Evolutionary conservation across 2,797 vertebrate genomes (phyloP).

Genomic region (Typhlichthys eigenmanni): DNA sequence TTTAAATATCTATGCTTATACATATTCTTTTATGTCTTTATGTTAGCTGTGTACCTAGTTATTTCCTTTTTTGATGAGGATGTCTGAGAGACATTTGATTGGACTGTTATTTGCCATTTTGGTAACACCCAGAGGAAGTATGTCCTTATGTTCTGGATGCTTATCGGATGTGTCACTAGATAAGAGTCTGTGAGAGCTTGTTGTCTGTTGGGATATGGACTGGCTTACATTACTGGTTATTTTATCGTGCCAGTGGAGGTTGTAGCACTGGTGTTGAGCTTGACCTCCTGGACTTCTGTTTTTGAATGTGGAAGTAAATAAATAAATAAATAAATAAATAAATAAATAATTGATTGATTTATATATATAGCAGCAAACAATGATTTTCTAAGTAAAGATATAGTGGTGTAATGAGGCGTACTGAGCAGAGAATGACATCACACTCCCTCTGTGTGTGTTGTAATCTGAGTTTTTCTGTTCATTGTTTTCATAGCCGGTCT

Average conservation of each 20-base stretch:
- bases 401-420: too few relatives aligned
- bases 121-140: conserved; percentile 65
- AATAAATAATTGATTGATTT: too few relatives aligned
- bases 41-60: conserved; percentile 1
- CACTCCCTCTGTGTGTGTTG: too few relatives aligned
- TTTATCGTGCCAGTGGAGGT: not conserved
- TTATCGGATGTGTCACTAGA: conserved; percentile 46
- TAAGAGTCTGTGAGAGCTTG: conserved; percentile 27
- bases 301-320: not conserved
- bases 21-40: too few relatives aligned
- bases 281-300: not conserved
- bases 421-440: too few relatives aligned
- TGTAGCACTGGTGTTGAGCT: too few relatives aligned
- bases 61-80: not conserved
- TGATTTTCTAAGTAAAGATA: too few relatives aligned
- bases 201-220: conserved; percentile 10
- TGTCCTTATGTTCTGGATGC: conserved; percentile 48
- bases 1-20: too few relatives aligned
- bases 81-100: conserved; percentile 23
- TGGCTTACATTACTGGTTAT: not conserved
- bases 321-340: too few relatives aligned
- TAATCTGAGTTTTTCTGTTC: too few relatives aligned
- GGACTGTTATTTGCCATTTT: conserved; percentile 28
- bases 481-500: too few relatives aligned
- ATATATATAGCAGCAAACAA: too few relatives aligned